Conservation (phyloP, 2,113 vertebrate genomes). For the Vanacampus margaritifer region DNA sequence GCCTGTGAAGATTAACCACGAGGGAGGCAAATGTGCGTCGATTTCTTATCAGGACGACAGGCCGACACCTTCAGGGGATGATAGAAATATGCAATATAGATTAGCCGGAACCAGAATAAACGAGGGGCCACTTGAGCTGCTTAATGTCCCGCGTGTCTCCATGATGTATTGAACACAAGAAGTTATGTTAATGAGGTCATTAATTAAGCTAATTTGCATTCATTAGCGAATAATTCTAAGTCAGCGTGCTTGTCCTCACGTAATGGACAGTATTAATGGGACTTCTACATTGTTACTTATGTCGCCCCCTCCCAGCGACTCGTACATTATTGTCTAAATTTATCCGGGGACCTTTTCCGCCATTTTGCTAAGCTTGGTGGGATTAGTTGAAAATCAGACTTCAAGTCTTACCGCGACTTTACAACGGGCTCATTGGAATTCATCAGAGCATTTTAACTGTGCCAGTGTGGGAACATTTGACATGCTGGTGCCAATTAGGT, state of each 20-base stretch:
- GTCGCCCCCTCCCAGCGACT: constrained; percentile 12
- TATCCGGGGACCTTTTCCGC: constrained; percentile 38
- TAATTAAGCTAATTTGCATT: constrained; percentile 62
- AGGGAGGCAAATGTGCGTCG: constrained; percentile 27
- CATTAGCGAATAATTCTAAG: constrained; percentile 61
- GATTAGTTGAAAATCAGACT: neutral
- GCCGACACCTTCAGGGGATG: constrained; percentile 20
- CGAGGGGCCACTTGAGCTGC: constrained; percentile 50
- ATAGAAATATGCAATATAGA: constrained; percentile 43
- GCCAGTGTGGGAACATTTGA: constrained; percentile 40
- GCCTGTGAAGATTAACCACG: constrained; percentile 31
- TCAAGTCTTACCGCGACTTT: neutral
- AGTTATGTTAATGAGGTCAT: constrained; percentile 65
- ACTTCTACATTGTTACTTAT: constrained; percentile 44
- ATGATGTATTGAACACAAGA: constrained; percentile 59
- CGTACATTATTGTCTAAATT: constrained; percentile 50
- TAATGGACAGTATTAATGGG: constrained; percentile 45
- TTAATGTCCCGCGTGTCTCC: constrained; percentile 45
- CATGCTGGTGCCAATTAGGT: constrained; percentile 65
- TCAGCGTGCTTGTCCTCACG: constrained; percentile 47
- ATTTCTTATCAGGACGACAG: constrained; percentile 28
- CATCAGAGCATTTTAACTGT: neutral
- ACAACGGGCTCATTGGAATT: neutral
- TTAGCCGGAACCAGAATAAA: constrained; percentile 41
- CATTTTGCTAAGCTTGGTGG: constrained; percentile 12